Evolutionary conservation across 2,888 invertebrate genomes (phyloP), one percentile per base, ranked within the genome.

Genomic region (Ormyrus thymus): DNA sequence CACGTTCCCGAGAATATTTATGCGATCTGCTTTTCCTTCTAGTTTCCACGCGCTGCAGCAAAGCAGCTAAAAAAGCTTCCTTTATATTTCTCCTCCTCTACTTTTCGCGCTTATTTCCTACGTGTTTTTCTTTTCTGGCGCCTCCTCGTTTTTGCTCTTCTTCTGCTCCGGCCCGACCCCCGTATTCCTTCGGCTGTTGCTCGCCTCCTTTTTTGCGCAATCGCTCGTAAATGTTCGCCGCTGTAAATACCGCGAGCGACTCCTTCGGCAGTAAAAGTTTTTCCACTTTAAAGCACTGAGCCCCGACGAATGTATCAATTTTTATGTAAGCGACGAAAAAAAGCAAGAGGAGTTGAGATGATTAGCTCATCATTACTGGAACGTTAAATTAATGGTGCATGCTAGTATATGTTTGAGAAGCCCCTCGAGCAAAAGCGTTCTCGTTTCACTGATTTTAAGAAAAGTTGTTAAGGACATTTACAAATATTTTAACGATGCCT

Each of bases 151-250:
- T 15, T 15, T 6, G n/a, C 45, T 45, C 43, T 9, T 13, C 43
- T 45, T 69, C 48, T 58, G 11, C 45, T 46, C 48, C 10, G 10
- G 15, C 53, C 55, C 10, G 56, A 13, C 15, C 48, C 53, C 68
- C 10, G 56, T 69, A 69, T 69, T 69, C 10, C 15, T 46, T 15
- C 15, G 13, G 69, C 29, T 56, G 46, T 15, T 56, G 69, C 43
- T 50, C 51, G 58, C 9, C 15, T n/a, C 10, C 29, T 45, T 72
- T 78, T 62, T 78, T 73, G 68, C 45, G 69, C 73, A 61, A 78
- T 78, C 72, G 68, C 61, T 68, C 69, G 69, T 73, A 69, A 78
- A 73, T 56, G 69, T 73, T 74, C 59, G 50, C 29, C 11, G 43
- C 48, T 7, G 48, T 51, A 50, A 46, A 29, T 11, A 29, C 7